Evolutionary conservation across 2,113 vertebrate genomes (phyloP).

Genomic region (Nymphicus hollandicus): DNA sequence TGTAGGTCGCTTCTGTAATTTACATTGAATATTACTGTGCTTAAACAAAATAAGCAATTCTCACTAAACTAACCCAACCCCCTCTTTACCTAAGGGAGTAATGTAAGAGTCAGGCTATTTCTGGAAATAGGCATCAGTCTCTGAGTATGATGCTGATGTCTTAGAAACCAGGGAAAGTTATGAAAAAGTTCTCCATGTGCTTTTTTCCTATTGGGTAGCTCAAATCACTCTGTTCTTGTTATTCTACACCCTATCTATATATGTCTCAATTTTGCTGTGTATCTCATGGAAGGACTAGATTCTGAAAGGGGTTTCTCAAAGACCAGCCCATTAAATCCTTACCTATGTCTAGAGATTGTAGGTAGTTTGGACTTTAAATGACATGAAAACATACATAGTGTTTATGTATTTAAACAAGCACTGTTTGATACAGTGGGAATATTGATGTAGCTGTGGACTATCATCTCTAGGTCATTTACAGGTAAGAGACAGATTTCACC

Average conservation of each 20-base stretch:
- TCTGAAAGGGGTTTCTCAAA: background rate
- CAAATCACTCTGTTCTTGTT: background rate
- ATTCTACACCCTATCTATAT: background rate
- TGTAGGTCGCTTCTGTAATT: background rate
- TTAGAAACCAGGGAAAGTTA: background rate
- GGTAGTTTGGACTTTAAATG: background rate
- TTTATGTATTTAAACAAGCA: background rate
- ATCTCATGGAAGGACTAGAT: background rate
- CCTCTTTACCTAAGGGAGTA: background rate
- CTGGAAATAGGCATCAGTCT: background rate
- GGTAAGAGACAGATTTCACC: background rate
- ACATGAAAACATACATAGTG: background rate
- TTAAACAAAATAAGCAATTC: background rate
- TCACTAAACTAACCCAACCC: background rate
- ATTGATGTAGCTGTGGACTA: background rate
- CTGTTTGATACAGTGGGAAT: background rate
- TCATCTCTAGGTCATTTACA: background rate
- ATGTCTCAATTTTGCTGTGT: background rate
- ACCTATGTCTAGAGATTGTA: background rate
- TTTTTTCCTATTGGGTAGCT: background rate
- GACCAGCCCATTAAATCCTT: too few relatives aligned
- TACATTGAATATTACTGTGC: background rate
- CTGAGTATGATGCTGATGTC: background rate
- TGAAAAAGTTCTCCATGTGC: background rate
- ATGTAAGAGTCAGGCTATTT: background rate